Conservation (phyloP, 2,888 invertebrate species). For the Ochlodes sylvanus region DNA sequence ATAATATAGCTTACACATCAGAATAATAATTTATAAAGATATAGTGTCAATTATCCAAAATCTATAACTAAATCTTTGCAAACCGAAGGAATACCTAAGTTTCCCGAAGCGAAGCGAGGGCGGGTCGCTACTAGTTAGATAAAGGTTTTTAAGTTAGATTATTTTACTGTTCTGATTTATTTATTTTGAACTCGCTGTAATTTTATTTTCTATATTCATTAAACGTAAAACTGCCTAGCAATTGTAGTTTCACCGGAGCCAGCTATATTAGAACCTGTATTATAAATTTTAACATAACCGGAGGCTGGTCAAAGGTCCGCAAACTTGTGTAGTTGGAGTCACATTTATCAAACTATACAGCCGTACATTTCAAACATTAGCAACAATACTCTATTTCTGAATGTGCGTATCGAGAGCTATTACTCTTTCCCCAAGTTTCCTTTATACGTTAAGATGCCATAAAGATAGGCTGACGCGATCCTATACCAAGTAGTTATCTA, state of each 20-base stretch:
- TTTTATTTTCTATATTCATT: not conserved
- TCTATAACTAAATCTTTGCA: no score
- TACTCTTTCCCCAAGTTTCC: constrained; percentile 73
- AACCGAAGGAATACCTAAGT: no score
- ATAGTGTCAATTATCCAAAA: no score
- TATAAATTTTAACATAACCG: constrained; percentile 31
- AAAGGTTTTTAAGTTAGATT: no score
- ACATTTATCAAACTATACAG: constrained; percentile 67
- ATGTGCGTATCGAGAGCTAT: constrained; percentile 76
- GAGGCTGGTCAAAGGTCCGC: constrained; percentile 57
- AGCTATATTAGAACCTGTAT: constrained; percentile 22
- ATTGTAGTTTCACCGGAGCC: constrained; percentile 5
- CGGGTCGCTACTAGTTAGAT: no score
- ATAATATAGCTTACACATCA: no score
- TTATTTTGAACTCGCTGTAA: no score
- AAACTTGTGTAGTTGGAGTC: constrained; percentile 53
- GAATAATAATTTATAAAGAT: no score
- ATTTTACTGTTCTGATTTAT: no score
- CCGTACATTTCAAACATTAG: constrained; percentile 63
- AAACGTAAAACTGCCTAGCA: not conserved
- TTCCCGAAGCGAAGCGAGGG: no score
- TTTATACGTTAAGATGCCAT: constrained; percentile 77
- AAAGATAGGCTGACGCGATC: constrained; percentile 68
- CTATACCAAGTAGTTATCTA: constrained; percentile 62
- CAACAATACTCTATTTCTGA: constrained; percentile 71